Percentiles rank a stretch among this genome's conserved stretches.
Conservation (phyloP, 2,888 invertebrate genomes). For the Drosophila eohydei region DNA sequence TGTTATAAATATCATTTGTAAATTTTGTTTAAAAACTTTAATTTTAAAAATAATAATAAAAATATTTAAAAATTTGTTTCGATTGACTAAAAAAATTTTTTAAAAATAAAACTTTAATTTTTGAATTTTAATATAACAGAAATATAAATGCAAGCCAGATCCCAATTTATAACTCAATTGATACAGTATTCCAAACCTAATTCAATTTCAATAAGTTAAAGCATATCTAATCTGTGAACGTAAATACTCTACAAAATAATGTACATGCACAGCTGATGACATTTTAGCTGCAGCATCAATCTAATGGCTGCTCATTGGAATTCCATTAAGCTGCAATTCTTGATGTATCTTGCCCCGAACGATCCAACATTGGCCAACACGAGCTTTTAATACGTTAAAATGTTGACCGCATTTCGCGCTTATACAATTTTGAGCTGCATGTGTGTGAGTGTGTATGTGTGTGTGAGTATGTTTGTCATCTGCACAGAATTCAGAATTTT, state of each 20-base stretch:
- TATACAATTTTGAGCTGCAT: conserved; percentile 68
- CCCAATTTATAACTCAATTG: too few relatives aligned
- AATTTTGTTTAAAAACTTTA: too few relatives aligned
- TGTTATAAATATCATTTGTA: too few relatives aligned
- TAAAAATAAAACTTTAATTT: too few relatives aligned
- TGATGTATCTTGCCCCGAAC: conserved; percentile 43
- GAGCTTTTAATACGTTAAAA: conserved; percentile 63
- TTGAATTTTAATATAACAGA: too few relatives aligned
- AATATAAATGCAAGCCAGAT: too few relatives aligned
- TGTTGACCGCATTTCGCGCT: conserved; percentile 38
- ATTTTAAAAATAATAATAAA: too few relatives aligned
- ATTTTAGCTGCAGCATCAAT: conserved; percentile 1
- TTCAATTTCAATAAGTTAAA: background rate
- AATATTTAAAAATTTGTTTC: too few relatives aligned
- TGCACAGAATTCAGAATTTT: conserved; percentile 10
- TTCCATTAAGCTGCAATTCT: conserved; percentile 68
- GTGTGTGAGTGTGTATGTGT: background rate
- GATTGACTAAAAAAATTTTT: too few relatives aligned
- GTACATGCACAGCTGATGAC: background rate
- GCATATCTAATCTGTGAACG: background rate
- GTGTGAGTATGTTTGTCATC: conserved; percentile 21
- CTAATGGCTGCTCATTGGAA: conserved; percentile 53
- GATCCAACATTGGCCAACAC: conserved; percentile 61
- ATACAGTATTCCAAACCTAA: too few relatives aligned
- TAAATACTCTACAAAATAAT: background rate